Base-by-base conservation (phyloP, 2,113 vertebrate genomes). In the Pterophyllum scalare region DNA sequence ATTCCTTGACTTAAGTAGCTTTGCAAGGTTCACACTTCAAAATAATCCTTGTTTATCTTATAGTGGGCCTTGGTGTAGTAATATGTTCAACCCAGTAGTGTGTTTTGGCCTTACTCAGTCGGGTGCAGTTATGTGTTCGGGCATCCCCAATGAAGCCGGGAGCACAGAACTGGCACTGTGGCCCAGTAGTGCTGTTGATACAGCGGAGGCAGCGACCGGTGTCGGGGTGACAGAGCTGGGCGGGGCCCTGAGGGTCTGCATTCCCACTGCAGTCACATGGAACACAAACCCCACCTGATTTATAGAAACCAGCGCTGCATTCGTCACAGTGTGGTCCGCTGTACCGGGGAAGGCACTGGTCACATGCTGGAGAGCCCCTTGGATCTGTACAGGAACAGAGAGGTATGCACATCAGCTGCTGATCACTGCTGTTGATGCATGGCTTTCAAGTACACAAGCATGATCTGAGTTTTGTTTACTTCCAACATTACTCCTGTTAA, bases 181-280 rank as follows among this genome's bases (percentile, higher is more conserved):
- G 80, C 2, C 98, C 98, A 0, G 95, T 75, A 0, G 98, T 98
- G 95, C 96, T 95, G 92, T 97, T 96, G 52, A 95, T 94, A 64
- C 98, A 99, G 77, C 65, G 88, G 7, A 97, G 78, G 91, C 98
- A 99, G 85, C 94, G 94, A 0, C 98, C 98, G 0, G 93, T 98
- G 26, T 97, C 95, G 0, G 97, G 96, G 81, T 94, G 89, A 88
- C 98, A 99, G 59, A 97, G 80, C 77, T 94, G 75, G 4, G 94
- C 90, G 0, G 93, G 94, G 22, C 76, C 95, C 2, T 2, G 79
- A 0, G 94, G 95, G 85, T 98, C 96, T 31, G 96, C 96, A 0
- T 99, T 99, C 13, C 97, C 97, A 0, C 95, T 96, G 93, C 98
- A 99, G 2, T 96, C 82, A 14, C 98, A 99, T 0, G 86, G 92